Evolutionary conservation across 2,888 invertebrate genomes (phyloP).

Genomic region (Spilosoma lubricipeda): DNA sequence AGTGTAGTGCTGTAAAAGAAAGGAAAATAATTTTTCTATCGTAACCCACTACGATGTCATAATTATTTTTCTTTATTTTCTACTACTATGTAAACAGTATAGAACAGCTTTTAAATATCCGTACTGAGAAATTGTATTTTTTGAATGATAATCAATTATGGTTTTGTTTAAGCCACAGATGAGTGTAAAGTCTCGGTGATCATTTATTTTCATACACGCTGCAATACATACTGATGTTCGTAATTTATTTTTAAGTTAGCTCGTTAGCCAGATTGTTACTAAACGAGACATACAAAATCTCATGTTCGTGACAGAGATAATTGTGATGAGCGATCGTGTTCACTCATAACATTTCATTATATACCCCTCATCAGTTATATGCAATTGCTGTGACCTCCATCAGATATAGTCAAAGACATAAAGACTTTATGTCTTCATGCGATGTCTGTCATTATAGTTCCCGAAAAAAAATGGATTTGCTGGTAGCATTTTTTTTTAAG

Average conservation of each 20-base stretch:
- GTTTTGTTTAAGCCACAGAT: neutral
- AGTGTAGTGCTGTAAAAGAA: no score
- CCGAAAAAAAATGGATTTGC: no score
- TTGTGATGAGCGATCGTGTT: constrained; percentile 46
- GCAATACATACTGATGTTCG: constrained; percentile 21
- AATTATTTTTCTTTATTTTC: no score
- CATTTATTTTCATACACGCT: neutral
- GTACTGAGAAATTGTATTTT: neutral
- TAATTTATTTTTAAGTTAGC: constrained; percentile 34
- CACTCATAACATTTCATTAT: constrained; percentile 18
- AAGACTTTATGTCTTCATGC: no score
- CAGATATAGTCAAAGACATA: neutral
- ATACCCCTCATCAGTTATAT: constrained; percentile 44
- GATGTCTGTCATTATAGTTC: no score
- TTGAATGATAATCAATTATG: neutral
- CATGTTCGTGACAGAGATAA: constrained; percentile 51
- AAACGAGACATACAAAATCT: constrained; percentile 40
- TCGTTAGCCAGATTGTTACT: constrained; percentile 45
- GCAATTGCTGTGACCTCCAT: constrained; percentile 28
- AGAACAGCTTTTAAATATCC: neutral
- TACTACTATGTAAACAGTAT: neutral
- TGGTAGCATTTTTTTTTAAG: no score
- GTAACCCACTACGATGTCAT: no score
- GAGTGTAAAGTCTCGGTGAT: neutral
- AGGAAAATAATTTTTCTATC: no score